A percentile compares a stretch with the other conserved stretches of the same genome.
Conservation (phyloP, 1,140 invertebrate genomes). For the Branchinecta lynchi region DNA sequence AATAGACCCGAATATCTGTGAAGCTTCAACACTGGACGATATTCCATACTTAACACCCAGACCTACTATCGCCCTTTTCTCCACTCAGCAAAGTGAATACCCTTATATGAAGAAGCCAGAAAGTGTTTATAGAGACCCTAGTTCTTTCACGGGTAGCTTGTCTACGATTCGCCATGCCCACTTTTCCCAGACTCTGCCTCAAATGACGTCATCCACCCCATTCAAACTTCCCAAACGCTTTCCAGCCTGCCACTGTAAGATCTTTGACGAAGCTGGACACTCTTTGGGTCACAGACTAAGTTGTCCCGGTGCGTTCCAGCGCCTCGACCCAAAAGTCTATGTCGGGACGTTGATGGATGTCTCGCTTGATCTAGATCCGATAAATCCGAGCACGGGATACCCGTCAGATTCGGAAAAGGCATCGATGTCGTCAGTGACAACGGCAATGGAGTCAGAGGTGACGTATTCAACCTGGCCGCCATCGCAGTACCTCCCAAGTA, state of each 20-base stretch:
- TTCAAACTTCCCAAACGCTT: neutral
- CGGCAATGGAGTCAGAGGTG: slow-evolving; percentile 19
- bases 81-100: neutral
- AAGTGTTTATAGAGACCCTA: slow-evolving; percentile 17
- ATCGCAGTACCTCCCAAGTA: neutral
- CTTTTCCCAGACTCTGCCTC: neutral
- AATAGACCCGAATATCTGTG: slow-evolving; percentile 15
- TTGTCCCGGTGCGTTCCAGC: slow-evolving; percentile 16
- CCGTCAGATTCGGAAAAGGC: slow-evolving; percentile 20
- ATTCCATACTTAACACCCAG: neutral
- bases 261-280: slow-evolving; percentile 19
- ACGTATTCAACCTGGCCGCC: slow-evolving; percentile 21
- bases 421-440: slow-evolving; percentile 9
- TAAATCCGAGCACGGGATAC: slow-evolving; percentile 18
- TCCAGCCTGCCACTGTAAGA: slow-evolving; percentile 19
- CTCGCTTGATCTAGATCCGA: slow-evolving; percentile 14
- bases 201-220: neutral
- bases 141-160: slow-evolving; percentile 21
- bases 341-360: neutral
- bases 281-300: slow-evolving; percentile 12
- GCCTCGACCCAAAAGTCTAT: neutral
- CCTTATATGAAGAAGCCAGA: neutral
- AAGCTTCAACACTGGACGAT: slow-evolving; percentile 9
- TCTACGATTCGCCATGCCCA: neutral
- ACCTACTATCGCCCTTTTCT: neutral